Percentiles rank a stretch among this genome's conserved stretches.
These are phyloP conservation scores for Ranitomeya imitator DNA, from an alignment of 2,113 vertebrate genomes.

Conservation along the genomic window DNA sequence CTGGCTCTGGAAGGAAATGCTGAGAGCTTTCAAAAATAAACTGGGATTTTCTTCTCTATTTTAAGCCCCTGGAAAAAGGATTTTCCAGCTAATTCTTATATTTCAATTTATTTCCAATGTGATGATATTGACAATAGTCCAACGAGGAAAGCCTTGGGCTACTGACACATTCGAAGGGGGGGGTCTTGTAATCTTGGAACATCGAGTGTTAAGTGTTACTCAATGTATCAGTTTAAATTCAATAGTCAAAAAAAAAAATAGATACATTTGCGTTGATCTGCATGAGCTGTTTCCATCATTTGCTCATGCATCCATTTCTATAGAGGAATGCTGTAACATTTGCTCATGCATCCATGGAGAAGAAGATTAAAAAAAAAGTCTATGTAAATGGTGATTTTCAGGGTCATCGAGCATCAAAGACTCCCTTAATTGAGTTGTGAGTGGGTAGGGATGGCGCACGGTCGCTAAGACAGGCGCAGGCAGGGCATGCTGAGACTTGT, in stretches of 20 bases:
- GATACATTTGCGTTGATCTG: neutral
- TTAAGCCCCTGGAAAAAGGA: conserved; percentile 27
- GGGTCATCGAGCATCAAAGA: neutral
- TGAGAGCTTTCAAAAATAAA: conserved; percentile 16
- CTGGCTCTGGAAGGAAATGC: neutral
- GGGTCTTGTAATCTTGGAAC: neutral
- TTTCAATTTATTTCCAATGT: neutral
- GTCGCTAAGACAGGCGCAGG: neutral
- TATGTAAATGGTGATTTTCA: fast-evolving
- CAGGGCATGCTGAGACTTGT: conserved; percentile 13
- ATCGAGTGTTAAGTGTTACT: neutral
- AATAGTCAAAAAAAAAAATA: neutral
- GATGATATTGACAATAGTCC: neutral
- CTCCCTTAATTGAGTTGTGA: conserved; percentile 18
- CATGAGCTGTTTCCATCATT: neutral
- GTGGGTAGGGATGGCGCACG: neutral
- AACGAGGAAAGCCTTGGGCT: neutral
- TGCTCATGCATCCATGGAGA: neutral
- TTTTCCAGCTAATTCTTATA: neutral
- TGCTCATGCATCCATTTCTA: neutral
- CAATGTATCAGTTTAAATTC: neutral
- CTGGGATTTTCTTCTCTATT: conserved; percentile 48
- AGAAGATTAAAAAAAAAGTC: neutral
- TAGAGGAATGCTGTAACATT: conserved; percentile 19
- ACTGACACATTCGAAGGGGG: neutral